Percentiles rank a stretch among this genome's conserved stretches.
These are phyloP conservation scores for Acipenser transmontanus DNA, from an alignment of 2,797 vertebrate genomes.

Conservation along the genomic window DNA sequence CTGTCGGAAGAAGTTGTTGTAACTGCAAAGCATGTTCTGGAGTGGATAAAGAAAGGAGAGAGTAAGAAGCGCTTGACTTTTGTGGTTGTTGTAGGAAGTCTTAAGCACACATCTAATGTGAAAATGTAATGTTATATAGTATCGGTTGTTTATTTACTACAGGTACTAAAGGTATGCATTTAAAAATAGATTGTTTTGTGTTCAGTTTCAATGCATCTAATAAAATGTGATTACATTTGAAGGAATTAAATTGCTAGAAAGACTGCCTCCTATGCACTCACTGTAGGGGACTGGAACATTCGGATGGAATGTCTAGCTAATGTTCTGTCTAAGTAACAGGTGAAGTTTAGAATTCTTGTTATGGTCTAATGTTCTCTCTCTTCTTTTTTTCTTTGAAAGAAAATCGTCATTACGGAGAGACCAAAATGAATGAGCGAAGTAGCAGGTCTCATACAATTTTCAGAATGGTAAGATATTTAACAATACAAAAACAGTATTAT, in stretches of 20 bases:
- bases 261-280: too few relatives aligned
- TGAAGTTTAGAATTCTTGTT: background rate
- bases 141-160: slow-evolving; percentile 1
- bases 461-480: slow-evolving; percentile 73
- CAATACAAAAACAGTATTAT: background rate
- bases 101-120: background rate
- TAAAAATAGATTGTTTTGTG: background rate
- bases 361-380: background rate
- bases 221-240: too few relatives aligned
- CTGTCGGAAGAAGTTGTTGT: slow-evolving; percentile 86
- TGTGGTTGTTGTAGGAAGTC: background rate
- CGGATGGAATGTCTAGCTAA: too few relatives aligned
- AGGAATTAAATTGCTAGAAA: too few relatives aligned
- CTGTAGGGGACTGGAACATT: too few relatives aligned
- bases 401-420: slow-evolving; percentile 88
- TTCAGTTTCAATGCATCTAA: too few relatives aligned
- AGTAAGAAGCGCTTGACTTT: slow-evolving; percentile 57
- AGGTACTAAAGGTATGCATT: background rate
- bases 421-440: slow-evolving; percentile 92
- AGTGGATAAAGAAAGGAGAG: slow-evolving; percentile 90
- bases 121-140: too few relatives aligned
- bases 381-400: slow-evolving; percentile 47
- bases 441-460: slow-evolving; percentile 95
- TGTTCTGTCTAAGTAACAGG: too few relatives aligned
- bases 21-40: slow-evolving; percentile 74